phyloP scores from a whole-genome alignment of 2,113 vertebrate genomes.

The Syngnathus floridae region DNA sequence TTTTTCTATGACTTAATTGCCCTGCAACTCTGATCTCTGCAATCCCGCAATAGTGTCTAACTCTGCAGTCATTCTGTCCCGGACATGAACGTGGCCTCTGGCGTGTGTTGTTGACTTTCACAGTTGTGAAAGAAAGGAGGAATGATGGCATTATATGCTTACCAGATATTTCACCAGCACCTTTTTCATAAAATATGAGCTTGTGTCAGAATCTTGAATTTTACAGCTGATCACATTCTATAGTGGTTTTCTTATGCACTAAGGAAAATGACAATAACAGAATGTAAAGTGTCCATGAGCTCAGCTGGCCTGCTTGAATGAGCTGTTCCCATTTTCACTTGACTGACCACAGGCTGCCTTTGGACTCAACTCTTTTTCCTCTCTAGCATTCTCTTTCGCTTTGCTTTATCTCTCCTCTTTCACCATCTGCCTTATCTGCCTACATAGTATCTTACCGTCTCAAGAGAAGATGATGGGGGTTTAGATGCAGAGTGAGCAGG shows the following conservation, averaged over 20 bases:
- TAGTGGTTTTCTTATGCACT: background rate
- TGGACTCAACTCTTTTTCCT: constrained; percentile 42
- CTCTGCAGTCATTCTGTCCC: constrained; percentile 3
- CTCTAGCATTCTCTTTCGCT: constrained; percentile 19
- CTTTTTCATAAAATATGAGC: background rate
- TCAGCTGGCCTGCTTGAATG: constrained; percentile 54
- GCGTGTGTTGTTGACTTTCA: constrained; percentile 3
- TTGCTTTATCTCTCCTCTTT: constrained; percentile 33
- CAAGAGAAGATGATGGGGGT: constrained; percentile 32
- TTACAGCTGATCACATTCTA: background rate
- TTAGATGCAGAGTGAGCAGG: background rate
- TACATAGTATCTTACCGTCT: constrained; percentile 48
- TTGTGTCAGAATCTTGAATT: background rate
- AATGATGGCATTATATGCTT: background rate
- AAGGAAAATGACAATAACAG: background rate
- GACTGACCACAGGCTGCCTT: constrained; percentile 47
- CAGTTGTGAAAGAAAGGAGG: constrained; percentile 4
- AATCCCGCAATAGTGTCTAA: constrained; percentile 11
- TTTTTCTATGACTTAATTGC: constrained; percentile 15
- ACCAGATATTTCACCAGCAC: background rate
- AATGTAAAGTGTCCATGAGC: constrained; percentile 42
- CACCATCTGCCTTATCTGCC: constrained; percentile 59
- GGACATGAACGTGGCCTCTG: constrained; percentile 17
- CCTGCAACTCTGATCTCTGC: background rate
- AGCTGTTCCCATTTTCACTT: constrained; percentile 57